A percentile compares a stretch with the other conserved stretches of the same genome.
phyloP scores from a whole-genome alignment of 2,888 invertebrate species.

The Apoda limacodes region DNA sequence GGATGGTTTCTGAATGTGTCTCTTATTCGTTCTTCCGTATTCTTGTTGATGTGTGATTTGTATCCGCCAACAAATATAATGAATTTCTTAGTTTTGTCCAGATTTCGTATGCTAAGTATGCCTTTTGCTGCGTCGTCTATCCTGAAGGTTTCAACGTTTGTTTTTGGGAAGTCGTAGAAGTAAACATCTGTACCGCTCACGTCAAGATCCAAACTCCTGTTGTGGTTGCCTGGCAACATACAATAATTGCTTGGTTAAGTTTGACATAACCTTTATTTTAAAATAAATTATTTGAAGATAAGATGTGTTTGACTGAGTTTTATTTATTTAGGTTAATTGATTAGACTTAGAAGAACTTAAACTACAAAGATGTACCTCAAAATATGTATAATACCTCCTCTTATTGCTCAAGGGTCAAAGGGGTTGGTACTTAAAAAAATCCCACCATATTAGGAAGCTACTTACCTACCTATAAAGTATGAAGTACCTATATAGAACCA shows the following conservation, averaged over 20 bases:
- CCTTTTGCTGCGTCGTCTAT: slow-evolving; percentile 39
- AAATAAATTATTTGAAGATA: too few relatives aligned
- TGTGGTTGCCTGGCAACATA: slow-evolving; percentile 37
- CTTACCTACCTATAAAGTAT: too few relatives aligned
- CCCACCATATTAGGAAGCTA: too few relatives aligned
- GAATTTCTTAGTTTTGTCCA: slow-evolving; percentile 40
- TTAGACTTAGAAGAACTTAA: too few relatives aligned
- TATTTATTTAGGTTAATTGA: too few relatives aligned
- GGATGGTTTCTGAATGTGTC: slow-evolving; percentile 42
- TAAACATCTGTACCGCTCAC: slow-evolving; percentile 44
- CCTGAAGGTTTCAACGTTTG: slow-evolving; percentile 29
- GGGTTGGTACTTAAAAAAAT: too few relatives aligned
- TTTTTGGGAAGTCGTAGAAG: slow-evolving; percentile 42
- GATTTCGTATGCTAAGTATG: slow-evolving; percentile 31
- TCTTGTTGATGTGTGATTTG: slow-evolving; percentile 47
- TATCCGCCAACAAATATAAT: slow-evolving; percentile 51
- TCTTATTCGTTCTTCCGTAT: slow-evolving; percentile 40
- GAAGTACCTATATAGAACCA: too few relatives aligned
- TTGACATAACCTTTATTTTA: neutral
- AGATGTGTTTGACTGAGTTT: too few relatives aligned
- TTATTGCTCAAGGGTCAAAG: too few relatives aligned
- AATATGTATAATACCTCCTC: too few relatives aligned
- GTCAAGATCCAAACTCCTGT: slow-evolving; percentile 35
- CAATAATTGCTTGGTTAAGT: slow-evolving; percentile 1
- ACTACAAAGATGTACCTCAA: too few relatives aligned